Percentiles rank a stretch among this genome's conserved stretches.
Evolutionary conservation across 2,797 vertebrate genomes (phyloP).

Genomic region (Pitangus sulphuratus): DNA sequence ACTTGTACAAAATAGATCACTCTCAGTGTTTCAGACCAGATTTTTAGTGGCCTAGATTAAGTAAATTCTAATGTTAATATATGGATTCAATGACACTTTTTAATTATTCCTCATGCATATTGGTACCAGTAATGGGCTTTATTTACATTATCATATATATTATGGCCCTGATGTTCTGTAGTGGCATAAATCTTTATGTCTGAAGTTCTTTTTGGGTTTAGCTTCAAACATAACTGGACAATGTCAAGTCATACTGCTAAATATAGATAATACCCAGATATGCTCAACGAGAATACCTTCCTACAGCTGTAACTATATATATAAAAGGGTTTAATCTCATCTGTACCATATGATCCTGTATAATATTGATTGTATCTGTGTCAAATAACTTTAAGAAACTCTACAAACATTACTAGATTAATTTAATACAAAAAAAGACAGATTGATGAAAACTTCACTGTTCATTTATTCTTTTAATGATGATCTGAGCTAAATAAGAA

Average conservation of each 20-base stretch:
- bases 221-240: neutral
- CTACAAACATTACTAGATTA: neutral
- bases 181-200: neutral
- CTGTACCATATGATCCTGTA: neutral
- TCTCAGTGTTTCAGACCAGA: neutral
- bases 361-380: neutral
- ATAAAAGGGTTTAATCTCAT: neutral
- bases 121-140: neutral
- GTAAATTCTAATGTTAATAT: neutral
- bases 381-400: neutral
- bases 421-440: neutral
- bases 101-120: neutral
- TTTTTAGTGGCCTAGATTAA: neutral
- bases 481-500: neutral
- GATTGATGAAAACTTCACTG: neutral
- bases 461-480: neutral
- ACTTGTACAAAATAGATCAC: neutral
- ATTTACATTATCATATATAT: neutral
- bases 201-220: neutral
- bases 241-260: neutral
- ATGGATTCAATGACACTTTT: neutral
- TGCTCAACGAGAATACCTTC: neutral
- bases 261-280: neutral
- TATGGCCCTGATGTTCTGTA: neutral
- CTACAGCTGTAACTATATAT: neutral